Evolutionary conservation across 2,113 vertebrate species (phyloP).

Genomic region (Scomber scombrus): DNA sequence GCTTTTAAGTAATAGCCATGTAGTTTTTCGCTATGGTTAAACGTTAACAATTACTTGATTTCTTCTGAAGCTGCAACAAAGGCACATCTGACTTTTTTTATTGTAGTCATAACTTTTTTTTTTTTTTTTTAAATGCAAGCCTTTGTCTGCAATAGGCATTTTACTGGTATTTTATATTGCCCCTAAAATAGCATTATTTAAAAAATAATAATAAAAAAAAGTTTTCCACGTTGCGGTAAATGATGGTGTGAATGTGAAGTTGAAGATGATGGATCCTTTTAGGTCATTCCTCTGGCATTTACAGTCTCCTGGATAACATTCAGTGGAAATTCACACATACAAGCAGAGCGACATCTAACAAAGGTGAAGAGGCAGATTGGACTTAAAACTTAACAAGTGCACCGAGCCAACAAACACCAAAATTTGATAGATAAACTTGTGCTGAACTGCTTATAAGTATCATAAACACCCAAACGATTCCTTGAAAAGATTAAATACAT

Average conservation of each 20-base stretch:
- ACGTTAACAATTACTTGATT: too few species aligned
- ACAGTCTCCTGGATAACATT: conserved; percentile 15
- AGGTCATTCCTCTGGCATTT: conserved; percentile 28
- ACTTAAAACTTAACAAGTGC: neutral
- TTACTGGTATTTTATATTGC: conserved; percentile 14
- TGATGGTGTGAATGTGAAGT: neutral
- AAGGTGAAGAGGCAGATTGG: neutral
- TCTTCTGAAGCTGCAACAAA: neutral
- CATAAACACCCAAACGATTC: too few species aligned
- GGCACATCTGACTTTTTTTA: conserved; percentile 7
- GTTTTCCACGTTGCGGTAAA: neutral
- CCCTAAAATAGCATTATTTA: conserved; percentile 22
- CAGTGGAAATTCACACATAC: conserved; percentile 5
- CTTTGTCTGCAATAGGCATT: neutral
- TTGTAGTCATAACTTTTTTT: neutral
- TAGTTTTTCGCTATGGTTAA: too few species aligned
- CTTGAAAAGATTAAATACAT: neutral
- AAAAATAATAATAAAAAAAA: too few species aligned
- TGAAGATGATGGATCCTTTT: conserved; percentile 35
- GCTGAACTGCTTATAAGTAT: too few species aligned
- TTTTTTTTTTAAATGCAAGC: neutral
- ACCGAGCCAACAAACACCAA: neutral
- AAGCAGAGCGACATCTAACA: neutral
- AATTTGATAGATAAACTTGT: too few species aligned
- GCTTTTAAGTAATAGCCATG: neutral